Percentiles rank a stretch among this genome's conserved stretches.
Conservation (phyloP, 2,113 vertebrate species). For the Coregonus clupeaformis region DNA sequence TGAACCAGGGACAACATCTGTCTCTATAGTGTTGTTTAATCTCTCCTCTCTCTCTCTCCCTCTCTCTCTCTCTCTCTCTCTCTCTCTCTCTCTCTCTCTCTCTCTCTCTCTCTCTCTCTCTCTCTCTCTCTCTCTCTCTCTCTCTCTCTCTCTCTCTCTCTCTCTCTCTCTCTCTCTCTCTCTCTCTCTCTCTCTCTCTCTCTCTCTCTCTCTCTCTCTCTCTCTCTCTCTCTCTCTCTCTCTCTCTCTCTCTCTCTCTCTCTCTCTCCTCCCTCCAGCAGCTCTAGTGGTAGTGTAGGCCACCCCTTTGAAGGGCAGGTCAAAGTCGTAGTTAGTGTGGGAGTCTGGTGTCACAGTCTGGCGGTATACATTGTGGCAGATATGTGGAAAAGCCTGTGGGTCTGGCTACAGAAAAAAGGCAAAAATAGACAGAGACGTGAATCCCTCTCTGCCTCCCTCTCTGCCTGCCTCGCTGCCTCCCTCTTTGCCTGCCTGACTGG, state of each 20-base stretch:
- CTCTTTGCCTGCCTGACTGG: not conserved
- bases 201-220: not conserved
- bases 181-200: not conserved
- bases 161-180: not conserved
- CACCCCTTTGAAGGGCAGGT: conserved; percentile 60
- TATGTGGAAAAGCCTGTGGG: conserved; percentile 53
- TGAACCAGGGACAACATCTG: not conserved
- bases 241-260: conserved; percentile 15
- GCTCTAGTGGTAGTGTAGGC: conserved; percentile 40
- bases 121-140: not conserved
- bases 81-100: not conserved
- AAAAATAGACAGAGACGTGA: conserved; percentile 48
- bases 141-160: conserved; percentile 21
- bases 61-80: not conserved
- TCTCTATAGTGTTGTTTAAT: not conserved
- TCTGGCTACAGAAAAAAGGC: conserved; percentile 52
- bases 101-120: not conserved
- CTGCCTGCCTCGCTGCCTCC: not conserved
- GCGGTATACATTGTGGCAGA: conserved; percentile 52
- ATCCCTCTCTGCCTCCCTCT: not conserved
- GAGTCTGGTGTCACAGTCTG: conserved; percentile 17
- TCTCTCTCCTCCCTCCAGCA: conserved; percentile 23
- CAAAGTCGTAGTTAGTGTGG: conserved; percentile 43
- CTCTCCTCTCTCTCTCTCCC: not conserved
- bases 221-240: not conserved